Evolutionary conservation across 2,797 vertebrate species (phyloP).

Genomic region (Tapirus indicus): DNA sequence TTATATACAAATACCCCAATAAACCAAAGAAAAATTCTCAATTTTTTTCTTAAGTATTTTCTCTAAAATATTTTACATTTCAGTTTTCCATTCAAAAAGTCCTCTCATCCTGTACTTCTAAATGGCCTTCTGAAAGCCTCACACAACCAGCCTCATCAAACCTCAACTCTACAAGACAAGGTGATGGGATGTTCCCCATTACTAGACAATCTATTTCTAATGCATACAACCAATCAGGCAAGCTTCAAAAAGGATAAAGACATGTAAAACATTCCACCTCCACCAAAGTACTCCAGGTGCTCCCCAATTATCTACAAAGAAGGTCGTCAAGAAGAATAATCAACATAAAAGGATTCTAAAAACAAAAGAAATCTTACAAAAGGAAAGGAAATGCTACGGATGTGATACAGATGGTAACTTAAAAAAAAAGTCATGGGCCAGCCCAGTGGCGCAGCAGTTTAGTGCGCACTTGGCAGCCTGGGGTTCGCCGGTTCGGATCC

Average conservation of each 20-base stretch:
- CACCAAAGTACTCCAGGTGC: background rate
- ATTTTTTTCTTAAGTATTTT: background rate
- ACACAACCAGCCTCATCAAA: constrained; percentile 12
- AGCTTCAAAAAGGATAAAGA: constrained; percentile 32
- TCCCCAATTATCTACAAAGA: constrained; percentile 44
- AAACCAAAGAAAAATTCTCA: background rate
- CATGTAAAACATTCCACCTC: background rate
- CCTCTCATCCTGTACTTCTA: background rate
- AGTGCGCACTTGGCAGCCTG: no score
- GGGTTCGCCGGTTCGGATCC: no score
- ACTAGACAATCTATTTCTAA: constrained; percentile 24
- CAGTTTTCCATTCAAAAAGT: constrained; percentile 21
- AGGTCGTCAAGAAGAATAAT: background rate
- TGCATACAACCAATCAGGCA: background rate
- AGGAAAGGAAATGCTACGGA: background rate
- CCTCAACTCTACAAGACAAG: background rate
- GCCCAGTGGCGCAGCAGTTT: no score
- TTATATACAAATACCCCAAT: background rate
- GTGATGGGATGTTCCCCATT: background rate
- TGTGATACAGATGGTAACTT: background rate
- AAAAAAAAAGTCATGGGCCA: background rate
- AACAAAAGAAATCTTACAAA: constrained; percentile 38
- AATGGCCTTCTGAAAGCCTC: background rate
- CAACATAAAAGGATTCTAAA: constrained; percentile 31
- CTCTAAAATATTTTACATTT: background rate